Evolutionary conservation across 2,113 vertebrate species (phyloP), one percentile per base, ranked within the genome.

Genomic region (Pipa parva): DNA sequence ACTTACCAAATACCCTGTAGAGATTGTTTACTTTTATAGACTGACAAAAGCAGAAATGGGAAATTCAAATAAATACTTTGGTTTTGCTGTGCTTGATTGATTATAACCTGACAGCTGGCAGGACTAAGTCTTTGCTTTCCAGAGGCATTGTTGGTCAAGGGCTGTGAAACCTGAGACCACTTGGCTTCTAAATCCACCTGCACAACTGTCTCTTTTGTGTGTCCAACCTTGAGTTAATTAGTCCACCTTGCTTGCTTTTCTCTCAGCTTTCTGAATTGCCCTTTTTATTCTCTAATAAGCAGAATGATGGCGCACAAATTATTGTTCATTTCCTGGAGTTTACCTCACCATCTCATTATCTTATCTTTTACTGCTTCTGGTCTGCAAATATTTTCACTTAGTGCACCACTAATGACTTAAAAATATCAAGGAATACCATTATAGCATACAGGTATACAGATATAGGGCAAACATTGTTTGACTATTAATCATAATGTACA

Each of bases 121-220:
- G 48, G 49, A 70, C 58, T 25, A 52, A 42, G 60, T 28, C 25
- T n/a, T 37, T 26, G 18, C 48, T 51, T 70, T 70, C 9, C 25
- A 54, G 52, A 61, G 48, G 39, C 66, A 60, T 60, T 70, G 66
- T 70, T 61, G 25, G 33, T 15, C 24, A 4, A 39, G 54, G 15
- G 31, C 25, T 22, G 29, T 50, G 65, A 36, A 69, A 69, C 57
- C 65, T 52, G 57, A 69, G 22, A 68, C 65, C 54, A 51, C 45
- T 60, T 61, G 66, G 48, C 26, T 70, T 70, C 17, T 58, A 60
- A 61, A 59, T 31, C 66, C 66, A 70, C 66, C 66, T 70, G 58
- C 58, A 51, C 65, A 25, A 9, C 49, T 61, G 25, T 33, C 36
- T 60, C 24, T 29, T 52, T 42, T 42, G 39, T 42, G n/a, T 61